A percentile compares a stretch with the other conserved stretches of the same genome.
phyloP scores from a whole-genome alignment of 53 echinoderm and acorn worm genomes.

The Paelopatides confundens region DNA sequence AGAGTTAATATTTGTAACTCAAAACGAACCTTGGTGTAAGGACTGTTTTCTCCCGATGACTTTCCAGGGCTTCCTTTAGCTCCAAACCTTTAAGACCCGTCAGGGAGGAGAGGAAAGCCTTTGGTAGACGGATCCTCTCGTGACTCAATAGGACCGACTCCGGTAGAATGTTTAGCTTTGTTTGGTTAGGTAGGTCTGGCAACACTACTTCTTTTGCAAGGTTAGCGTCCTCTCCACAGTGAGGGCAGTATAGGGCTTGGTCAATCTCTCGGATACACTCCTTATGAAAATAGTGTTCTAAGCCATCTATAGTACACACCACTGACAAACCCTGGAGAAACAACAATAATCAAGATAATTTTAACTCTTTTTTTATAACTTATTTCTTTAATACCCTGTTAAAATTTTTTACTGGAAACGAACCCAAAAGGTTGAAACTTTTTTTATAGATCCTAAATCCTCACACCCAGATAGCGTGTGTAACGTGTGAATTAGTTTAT shows the following conservation, averaged over 20 bases:
- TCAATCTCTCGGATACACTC: constrained; percentile 94
- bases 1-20: background rate
- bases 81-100: constrained; percentile 62
- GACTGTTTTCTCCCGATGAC: background rate
- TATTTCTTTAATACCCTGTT: too few relatives aligned
- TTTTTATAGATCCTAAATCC: too few relatives aligned
- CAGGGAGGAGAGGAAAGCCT: constrained; percentile 71
- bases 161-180: constrained; percentile 69
- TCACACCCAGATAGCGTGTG: too few relatives aligned
- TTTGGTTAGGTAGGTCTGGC: constrained; percentile 65
- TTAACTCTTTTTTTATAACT: too few relatives aligned
- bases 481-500: too few relatives aligned
- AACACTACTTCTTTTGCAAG: constrained; percentile 73
- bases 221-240: constrained; percentile 87
- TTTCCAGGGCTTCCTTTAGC: constrained; percentile 18
- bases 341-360: too few relatives aligned
- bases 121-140: constrained; percentile 76
- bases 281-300: constrained; percentile 91
- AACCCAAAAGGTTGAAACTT: too few relatives aligned
- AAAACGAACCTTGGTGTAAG: constrained; percentile 43
- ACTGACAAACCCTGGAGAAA: constrained; percentile 73
- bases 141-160: constrained; percentile 73
- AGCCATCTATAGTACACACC: constrained; percentile 78
- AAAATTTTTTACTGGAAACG: too few relatives aligned
- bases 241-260: constrained; percentile 94